phyloP scores from a whole-genome alignment of 2,113 vertebrate species.

The Lasiurus cinereus region DNA sequence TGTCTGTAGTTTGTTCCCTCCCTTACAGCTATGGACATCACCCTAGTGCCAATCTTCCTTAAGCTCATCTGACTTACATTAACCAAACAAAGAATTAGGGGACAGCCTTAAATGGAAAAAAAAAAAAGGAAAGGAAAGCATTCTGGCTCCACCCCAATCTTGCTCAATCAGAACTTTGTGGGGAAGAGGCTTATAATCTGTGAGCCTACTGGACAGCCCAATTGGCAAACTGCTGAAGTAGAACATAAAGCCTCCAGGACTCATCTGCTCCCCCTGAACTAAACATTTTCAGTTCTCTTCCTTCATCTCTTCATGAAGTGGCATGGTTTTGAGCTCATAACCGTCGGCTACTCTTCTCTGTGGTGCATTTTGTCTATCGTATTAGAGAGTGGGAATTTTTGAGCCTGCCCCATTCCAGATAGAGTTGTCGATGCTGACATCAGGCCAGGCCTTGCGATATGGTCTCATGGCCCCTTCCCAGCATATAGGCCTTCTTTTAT shows the following conservation, averaged over 20 bases:
- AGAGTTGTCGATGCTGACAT: too few species aligned
- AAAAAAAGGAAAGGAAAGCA: not conserved
- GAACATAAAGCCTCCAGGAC: not conserved
- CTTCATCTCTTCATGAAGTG: not conserved
- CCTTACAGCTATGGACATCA: not conserved
- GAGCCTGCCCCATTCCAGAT: too few species aligned
- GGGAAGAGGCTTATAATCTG: not conserved
- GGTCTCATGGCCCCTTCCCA: too few species aligned
- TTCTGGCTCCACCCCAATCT: not conserved
- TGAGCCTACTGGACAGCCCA: not conserved
- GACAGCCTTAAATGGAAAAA: not conserved
- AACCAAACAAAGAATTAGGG: constrained; percentile 29
- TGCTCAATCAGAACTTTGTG: not conserved
- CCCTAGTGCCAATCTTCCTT: not conserved
- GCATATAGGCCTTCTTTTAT: too few species aligned
- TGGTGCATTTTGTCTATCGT: not conserved
- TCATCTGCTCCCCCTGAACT: not conserved
- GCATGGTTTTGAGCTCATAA: not conserved
- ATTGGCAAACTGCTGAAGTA: not conserved
- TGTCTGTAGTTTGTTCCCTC: not conserved
- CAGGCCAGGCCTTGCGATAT: too few species aligned
- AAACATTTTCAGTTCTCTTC: not conserved
- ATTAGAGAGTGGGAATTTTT: too few species aligned
- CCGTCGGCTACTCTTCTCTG: not conserved
- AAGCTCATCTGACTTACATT: not conserved